Conservation (phyloP, 1,140 invertebrate species). For the Drosophila guanche region DNA sequence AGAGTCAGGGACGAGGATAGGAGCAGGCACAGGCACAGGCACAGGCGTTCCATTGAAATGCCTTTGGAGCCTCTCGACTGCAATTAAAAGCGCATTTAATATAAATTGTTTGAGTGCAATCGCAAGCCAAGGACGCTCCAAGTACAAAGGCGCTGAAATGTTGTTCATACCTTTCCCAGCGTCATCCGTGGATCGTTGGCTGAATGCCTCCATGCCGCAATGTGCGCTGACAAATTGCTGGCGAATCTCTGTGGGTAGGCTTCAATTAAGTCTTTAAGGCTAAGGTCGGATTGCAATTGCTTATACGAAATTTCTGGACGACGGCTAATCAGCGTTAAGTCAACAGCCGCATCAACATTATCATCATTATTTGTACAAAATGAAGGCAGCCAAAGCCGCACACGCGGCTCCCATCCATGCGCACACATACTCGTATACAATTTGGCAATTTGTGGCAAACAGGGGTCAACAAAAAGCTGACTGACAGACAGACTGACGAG, state of each 20-base stretch:
- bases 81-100: constrained; percentile 71
- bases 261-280: constrained; percentile 25
- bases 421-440: constrained; percentile 36
- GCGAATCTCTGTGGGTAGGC: background rate
- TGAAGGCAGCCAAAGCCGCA: constrained; percentile 43
- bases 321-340: constrained; percentile 63
- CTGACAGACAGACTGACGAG: constrained; percentile 8
- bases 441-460: constrained; percentile 70
- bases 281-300: constrained; percentile 7
- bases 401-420: constrained; percentile 9
- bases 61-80: constrained; percentile 43
- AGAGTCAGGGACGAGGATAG: background rate
- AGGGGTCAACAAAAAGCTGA: constrained; percentile 46
- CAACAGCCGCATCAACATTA: constrained; percentile 65
- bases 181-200: constrained; percentile 1
- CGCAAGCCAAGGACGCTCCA: constrained; percentile 47
- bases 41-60: constrained; percentile 35
- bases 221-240: constrained; percentile 22
- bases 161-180: constrained; percentile 9
- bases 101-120: constrained; percentile 61
- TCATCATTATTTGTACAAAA: constrained; percentile 74
- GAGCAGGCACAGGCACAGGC: too few relatives aligned
- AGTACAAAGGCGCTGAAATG: constrained; percentile 24
- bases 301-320: constrained; percentile 1
- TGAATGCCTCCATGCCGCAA: constrained; percentile 4